A percentile compares a stretch with the other conserved stretches of the same genome.
Conservation (phyloP, 2,797 vertebrate genomes). For the Silurus lanzhouensis region DNA sequence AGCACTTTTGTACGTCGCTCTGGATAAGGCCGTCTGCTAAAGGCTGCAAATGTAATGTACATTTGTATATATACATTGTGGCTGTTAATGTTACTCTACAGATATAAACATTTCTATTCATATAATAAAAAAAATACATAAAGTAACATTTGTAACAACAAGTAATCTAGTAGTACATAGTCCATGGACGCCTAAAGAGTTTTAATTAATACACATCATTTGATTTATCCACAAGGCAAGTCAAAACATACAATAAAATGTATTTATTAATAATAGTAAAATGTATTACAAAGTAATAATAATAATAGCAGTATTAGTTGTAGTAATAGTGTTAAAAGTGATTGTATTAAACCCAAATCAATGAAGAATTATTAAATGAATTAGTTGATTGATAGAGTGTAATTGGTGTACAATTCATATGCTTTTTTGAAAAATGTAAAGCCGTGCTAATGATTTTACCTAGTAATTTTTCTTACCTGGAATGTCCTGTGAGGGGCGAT, state of each 20-base stretch:
- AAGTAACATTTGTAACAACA: not conserved
- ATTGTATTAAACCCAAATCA: not conserved
- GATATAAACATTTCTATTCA: too few species aligned
- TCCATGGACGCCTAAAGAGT: too few species aligned
- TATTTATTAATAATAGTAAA: not conserved
- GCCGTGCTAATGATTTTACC: not conserved
- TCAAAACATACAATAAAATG: not conserved
- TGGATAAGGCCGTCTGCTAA: too few species aligned
- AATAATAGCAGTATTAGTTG: not conserved
- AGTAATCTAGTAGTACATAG: too few species aligned
- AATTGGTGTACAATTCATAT: not conserved
- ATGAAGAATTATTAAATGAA: not conserved
- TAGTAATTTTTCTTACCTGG: conserved; percentile 8
- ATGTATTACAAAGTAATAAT: not conserved
- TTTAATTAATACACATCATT: too few species aligned
- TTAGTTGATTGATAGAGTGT: not conserved
- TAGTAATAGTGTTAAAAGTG: not conserved
- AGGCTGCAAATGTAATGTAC: too few species aligned
- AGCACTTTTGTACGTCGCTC: too few species aligned
- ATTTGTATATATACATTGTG: too few species aligned
- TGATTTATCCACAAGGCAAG: not conserved
- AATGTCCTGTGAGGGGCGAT: conserved; percentile 69
- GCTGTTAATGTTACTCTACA: too few species aligned
- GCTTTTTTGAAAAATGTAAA: not conserved
- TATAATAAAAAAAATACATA: too few species aligned